Conservation (phyloP, 2,113 vertebrate species). For the Pelvicachromis taeniatus region DNA sequence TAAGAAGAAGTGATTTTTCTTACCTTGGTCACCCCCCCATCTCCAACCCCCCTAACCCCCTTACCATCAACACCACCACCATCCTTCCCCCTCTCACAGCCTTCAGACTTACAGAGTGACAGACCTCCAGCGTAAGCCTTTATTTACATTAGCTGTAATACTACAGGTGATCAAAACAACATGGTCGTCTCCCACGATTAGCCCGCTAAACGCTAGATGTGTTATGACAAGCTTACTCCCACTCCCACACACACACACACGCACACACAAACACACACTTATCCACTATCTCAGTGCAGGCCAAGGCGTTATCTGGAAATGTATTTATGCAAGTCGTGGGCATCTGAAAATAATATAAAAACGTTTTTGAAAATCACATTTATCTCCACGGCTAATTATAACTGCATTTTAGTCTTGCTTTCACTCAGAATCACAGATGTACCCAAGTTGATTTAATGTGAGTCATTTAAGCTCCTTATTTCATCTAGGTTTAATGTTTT, state of each 20-base stretch:
- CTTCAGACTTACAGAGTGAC: slow-evolving; percentile 49
- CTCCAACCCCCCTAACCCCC: not conserved
- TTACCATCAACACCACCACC: not conserved
- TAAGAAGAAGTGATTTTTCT: slow-evolving; percentile 63
- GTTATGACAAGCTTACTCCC: slow-evolving; percentile 67
- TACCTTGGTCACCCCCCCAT: slow-evolving; percentile 1
- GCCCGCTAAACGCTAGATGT: slow-evolving; percentile 56
- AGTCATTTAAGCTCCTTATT: slow-evolving; percentile 58
- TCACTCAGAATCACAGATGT: slow-evolving; percentile 1
- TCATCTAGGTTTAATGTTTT: not conserved
- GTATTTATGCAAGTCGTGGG: not conserved
- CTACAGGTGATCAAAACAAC: slow-evolving; percentile 72
- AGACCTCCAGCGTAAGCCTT: slow-evolving; percentile 57
- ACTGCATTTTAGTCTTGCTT: not conserved
- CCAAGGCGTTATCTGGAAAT: slow-evolving; percentile 30
- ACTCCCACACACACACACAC: slow-evolving; percentile 16
- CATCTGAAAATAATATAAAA: slow-evolving; percentile 22
- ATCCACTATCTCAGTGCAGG: slow-evolving; percentile 20
- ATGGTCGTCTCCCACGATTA: slow-evolving; percentile 61
- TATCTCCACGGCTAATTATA: not conserved
- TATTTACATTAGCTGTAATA: slow-evolving; percentile 69
- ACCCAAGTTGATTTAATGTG: slow-evolving; percentile 23
- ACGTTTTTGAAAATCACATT: not conserved
- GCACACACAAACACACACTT: slow-evolving; percentile 7
- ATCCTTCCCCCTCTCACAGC: not conserved